These are phyloP conservation scores for Troides helena DNA, from an alignment of 2,888 invertebrate genomes.

Conservation along the genomic window DNA sequence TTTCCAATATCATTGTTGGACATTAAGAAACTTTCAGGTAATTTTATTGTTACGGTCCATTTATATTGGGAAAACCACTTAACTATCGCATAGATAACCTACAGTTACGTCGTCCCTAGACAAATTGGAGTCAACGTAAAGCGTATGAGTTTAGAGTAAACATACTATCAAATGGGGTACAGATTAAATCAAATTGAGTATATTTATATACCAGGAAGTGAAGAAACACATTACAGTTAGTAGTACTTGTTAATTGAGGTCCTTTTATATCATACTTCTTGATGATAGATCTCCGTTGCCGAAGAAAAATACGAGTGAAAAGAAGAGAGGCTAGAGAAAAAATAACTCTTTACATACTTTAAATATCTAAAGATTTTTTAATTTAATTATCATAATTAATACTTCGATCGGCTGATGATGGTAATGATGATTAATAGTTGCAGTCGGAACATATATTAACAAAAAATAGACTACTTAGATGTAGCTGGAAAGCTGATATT, in stretches of 20 bases:
- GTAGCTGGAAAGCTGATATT: not conserved
- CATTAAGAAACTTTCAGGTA: not conserved
- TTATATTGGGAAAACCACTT: not conserved
- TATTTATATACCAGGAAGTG: not conserved
- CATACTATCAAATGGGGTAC: not conserved
- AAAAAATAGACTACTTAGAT: too few species aligned
- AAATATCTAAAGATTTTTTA: too few species aligned
- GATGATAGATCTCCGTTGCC: too few species aligned
- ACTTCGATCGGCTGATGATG: too few species aligned
- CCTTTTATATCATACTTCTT: too few species aligned
- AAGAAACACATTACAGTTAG: not conserved
- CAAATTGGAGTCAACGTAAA: not conserved
- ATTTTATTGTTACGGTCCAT: not conserved
- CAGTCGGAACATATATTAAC: too few species aligned
- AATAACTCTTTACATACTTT: too few species aligned
- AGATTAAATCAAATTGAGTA: not conserved
- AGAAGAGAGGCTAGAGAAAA: too few species aligned
- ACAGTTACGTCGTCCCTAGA: not conserved
- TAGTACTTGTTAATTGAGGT: not conserved
- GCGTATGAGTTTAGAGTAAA: conserved; percentile 1
- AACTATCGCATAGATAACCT: not conserved
- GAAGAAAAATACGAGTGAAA: too few species aligned
- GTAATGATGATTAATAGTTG: too few species aligned
- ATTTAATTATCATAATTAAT: too few species aligned
- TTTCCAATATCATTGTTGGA: not conserved